Evolutionary conservation across 1,140 invertebrate species (phyloP), one percentile per base, ranked within the genome.

Genomic region (Drosophila mayri): DNA sequence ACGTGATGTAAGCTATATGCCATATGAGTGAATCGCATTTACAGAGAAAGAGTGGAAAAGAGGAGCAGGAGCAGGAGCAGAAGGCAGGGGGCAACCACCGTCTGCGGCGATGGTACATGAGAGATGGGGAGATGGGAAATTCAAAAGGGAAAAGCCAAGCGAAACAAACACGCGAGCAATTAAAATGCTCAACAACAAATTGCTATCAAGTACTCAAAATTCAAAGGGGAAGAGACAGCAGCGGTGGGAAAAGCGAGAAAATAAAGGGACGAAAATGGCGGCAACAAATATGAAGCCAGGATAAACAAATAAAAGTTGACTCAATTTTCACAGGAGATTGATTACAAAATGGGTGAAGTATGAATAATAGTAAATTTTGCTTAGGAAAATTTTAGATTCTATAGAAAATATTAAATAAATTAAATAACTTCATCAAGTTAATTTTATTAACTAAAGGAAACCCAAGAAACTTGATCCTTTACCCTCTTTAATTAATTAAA

Each of bases 171-270:
- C 70, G 70, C 70, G 70, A 73, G 70, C 70, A 73, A 73, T 73
- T 73, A 73, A 73, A 73, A 73, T 60, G 67, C 70, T 73, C 67
- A 41, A 72, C 70, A 73, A 72, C 70, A 73, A 73, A 73, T 73
- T 72, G 70, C 70, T 60, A 72, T 73, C 70, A 73, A 72, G 70
- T 73, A 60, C 70, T 73, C 70, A 60, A 73, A 73, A 73, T 72
- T 72, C 70, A 73, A 72, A 72, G 49, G 68, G 22, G 22, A 43
- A 32, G 52, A 59, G 28, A 35, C 43, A 71, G 50, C 14, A 37
- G 16, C 14, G 38, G 38, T 11, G 9, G 32, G 11, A 12, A 22
- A 44, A 22, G 0, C 28, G 18, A 22, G 18, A 4, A 37, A 55
- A 16, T 22, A 22, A 40, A 35, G 38, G 18, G 25, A 10, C 25